Evolutionary conservation across 2,113 vertebrate genomes (phyloP), one percentile per base, ranked within the genome.

Genomic region (Atractosteus spatula): DNA sequence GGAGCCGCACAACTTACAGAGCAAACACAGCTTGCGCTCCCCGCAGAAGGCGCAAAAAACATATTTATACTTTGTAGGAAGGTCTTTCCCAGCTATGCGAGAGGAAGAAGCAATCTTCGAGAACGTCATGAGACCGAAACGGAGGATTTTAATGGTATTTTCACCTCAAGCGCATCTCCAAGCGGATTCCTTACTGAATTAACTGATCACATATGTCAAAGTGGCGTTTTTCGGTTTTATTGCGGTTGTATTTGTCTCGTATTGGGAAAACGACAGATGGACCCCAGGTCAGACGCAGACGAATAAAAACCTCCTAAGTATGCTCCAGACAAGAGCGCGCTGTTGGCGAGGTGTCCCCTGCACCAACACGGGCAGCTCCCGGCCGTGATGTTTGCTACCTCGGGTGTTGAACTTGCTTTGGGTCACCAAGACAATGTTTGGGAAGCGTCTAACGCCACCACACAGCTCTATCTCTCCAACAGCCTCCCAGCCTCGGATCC

Each of bases 351-450:
- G 86, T 80, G 80, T 83, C 81, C 83, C 81, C 80, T 80, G 77
- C 85, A 72, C 29, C 76, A 71, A 44, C 62, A 51, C 67, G 69
- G 62, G 80, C 78, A 75, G 75, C 77, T 73, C 78, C 65, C 66
- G 69, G 85, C 81, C 87, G 89, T 91, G 82, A 93, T 93, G 91
- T 92, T 86, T 83, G 92, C 89, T 77, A 89, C 86, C 72, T 93
- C 91, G 75, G 84, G 74, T 70, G 78, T 85, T 80, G 89, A 87
- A 77, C 74, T 76, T 81, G 81, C 84, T 81, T 85, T 86, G 68
- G 81, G 76, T 66, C 85, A 78, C 73, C 83, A 76, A 42, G 87
- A 87, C 79, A 81, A 87, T 67, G 71, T 82, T 75, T 84, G 82
- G 75, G 86, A 88, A 86, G 82, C 89, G 81, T 74, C 82, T 79